Conservation (phyloP, 1,140 invertebrate genomes). For the Nautilus pompilius region DNA sequence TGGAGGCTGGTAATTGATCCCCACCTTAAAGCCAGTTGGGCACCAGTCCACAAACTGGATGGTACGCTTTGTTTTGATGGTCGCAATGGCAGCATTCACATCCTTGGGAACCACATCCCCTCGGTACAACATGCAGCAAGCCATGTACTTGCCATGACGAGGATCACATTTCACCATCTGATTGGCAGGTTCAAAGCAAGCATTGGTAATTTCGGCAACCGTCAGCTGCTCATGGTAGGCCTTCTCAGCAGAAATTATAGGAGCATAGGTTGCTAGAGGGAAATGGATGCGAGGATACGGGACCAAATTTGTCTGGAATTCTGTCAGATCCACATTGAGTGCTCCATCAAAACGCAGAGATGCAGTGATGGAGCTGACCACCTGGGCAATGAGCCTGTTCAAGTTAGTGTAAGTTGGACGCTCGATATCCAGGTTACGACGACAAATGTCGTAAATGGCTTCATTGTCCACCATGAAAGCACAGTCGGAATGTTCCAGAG, state of each 20-base stretch:
- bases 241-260: conserved; percentile 49
- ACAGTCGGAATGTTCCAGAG: conserved; percentile 55
- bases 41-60: conserved; percentile 20
- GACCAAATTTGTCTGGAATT: conserved; percentile 69
- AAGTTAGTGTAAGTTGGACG: conserved; percentile 60
- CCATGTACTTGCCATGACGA: conserved; percentile 79
- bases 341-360: conserved; percentile 70
- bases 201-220: conserved; percentile 63
- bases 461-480: conserved; percentile 74
- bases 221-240: conserved; percentile 56
- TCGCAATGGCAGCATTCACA: conserved; percentile 79
- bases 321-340: conserved; percentile 67
- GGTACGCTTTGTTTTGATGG: conserved; percentile 75
- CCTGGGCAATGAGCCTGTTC: conserved; percentile 49
- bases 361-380: conserved; percentile 62
- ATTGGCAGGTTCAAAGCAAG: conserved; percentile 85
- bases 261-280: conserved; percentile 48
- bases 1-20: conserved; percentile 45
- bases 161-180: conserved; percentile 92
- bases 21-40: conserved; percentile 8
- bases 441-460: conserved; percentile 87
- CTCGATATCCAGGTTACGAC: conserved; percentile 81
- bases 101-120: conserved; percentile 70
- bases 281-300: conserved; percentile 52
- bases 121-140: conserved; percentile 55